Conservation (phyloP, 2,888 invertebrate species). For the Epicampocera succincta region DNA sequence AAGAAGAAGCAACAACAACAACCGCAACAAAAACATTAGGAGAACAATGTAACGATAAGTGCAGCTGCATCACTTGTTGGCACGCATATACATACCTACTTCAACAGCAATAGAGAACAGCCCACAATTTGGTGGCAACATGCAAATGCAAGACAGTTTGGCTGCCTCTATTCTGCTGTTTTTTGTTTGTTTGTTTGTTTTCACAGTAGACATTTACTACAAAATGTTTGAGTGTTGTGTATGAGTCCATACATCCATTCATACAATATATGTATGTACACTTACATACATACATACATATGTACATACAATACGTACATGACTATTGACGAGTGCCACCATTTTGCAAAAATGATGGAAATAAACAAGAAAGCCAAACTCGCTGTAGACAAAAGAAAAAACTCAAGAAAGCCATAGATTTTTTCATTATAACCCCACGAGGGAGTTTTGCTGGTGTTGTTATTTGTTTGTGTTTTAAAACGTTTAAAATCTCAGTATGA, state of each 20-base stretch:
- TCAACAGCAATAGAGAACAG: conserved; percentile 56
- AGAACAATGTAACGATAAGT: conserved; percentile 75
- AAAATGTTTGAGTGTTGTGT: not conserved
- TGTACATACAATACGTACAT: not conserved
- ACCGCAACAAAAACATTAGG: conserved; percentile 62
- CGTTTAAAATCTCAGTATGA: conserved; percentile 34
- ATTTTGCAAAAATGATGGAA: conserved; percentile 74
- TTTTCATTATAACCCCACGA: conserved; percentile 6
- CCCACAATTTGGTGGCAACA: conserved; percentile 63
- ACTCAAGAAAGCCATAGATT: conserved; percentile 10
- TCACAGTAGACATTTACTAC: not conserved
- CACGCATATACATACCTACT: conserved; percentile 26
- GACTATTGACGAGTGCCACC: conserved; percentile 77
- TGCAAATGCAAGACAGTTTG: conserved; percentile 27
- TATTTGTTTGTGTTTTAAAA: conserved; percentile 21
- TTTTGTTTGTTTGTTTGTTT: conserved; percentile 1
- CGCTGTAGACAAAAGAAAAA: conserved; percentile 21
- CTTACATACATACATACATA: conserved; percentile 1
- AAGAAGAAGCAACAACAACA: conserved; percentile 68
- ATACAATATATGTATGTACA: conserved; percentile 45
- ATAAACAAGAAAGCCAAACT: conserved; percentile 20
- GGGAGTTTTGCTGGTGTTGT: conserved; percentile 19
- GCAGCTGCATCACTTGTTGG: conserved; percentile 70
- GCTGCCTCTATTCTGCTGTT: conserved; percentile 5
- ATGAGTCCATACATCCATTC: conserved; percentile 50